Conservation (phyloP, 2,888 invertebrate species). For the Eupithecia tripunctaria region DNA sequence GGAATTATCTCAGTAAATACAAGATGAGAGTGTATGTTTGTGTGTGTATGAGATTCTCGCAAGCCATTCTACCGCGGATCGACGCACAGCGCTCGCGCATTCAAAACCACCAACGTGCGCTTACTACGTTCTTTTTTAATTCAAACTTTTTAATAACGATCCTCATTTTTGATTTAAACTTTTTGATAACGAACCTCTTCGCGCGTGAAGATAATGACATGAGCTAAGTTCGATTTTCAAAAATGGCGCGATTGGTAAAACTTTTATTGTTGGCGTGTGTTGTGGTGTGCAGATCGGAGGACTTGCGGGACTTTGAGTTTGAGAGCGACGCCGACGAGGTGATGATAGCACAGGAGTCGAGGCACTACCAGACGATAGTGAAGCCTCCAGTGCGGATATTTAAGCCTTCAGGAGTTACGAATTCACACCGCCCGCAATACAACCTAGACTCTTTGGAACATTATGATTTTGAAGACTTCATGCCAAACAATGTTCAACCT, state of each 20-base stretch:
- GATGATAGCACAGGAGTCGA: conserved; percentile 78
- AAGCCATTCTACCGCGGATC: conserved; percentile 68
- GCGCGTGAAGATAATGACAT: conserved; percentile 37
- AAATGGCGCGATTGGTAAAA: conserved; percentile 59
- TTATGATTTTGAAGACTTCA: conserved; percentile 65
- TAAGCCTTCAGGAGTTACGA: conserved; percentile 71
- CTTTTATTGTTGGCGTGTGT: conserved; percentile 55
- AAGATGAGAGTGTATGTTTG: conserved; percentile 65
- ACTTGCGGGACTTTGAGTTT: conserved; percentile 69
- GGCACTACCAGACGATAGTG: conserved; percentile 70
- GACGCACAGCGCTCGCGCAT: conserved; percentile 70
- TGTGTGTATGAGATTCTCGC: conserved; percentile 59
- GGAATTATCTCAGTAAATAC: conserved; percentile 75
- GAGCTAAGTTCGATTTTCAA: conserved; percentile 35
- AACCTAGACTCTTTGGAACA: conserved; percentile 74
- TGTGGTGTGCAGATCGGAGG: conserved; percentile 57
- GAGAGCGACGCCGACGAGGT: conserved; percentile 69
- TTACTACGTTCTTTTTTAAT: conserved; percentile 40
- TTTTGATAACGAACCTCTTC: conserved; percentile 26
- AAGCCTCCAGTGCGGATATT: conserved; percentile 68
- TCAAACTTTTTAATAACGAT: conserved; percentile 27
- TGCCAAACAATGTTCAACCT: conserved; percentile 42
- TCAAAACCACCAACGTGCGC: conserved; percentile 54
- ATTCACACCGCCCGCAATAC: conserved; percentile 79
- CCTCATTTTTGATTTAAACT: conserved; percentile 33